A percentile compares a stretch with the other conserved stretches of the same genome.
Conservation (phyloP, 53 echinoderm and acorn worm species). For the Stichopus horrens region DNA sequence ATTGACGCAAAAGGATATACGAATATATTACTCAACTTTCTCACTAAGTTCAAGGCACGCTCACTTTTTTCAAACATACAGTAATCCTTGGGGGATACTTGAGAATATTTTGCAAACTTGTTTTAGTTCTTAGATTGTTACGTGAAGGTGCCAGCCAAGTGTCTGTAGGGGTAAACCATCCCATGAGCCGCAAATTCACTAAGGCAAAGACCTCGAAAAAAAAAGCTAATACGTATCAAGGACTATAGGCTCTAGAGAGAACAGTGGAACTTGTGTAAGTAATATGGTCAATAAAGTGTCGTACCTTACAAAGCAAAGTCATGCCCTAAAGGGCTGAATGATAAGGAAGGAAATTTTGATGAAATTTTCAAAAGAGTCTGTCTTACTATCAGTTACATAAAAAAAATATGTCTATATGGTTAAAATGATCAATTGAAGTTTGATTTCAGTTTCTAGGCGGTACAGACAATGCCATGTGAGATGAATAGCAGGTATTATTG, state of each 20-base stretch:
- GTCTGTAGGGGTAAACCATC: conserved; percentile 3
- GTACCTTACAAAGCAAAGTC: not conserved
- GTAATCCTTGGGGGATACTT: not conserved
- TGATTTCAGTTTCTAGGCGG: too few relatives aligned
- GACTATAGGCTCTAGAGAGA: not conserved
- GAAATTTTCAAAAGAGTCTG: too few relatives aligned
- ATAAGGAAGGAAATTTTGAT: not conserved
- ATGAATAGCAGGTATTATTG: too few relatives aligned
- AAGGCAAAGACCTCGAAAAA: not conserved
- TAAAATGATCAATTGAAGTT: too few relatives aligned
- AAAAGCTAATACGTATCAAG: not conserved
- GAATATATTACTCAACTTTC: too few relatives aligned
- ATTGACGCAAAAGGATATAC: too few relatives aligned
- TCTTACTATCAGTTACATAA: too few relatives aligned
- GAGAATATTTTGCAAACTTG: not conserved
- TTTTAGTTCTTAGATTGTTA: not conserved
- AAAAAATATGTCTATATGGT: too few relatives aligned
- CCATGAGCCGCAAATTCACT: conserved; percentile 1
- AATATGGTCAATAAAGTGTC: not conserved
- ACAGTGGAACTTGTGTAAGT: not conserved
- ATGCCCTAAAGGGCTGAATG: not conserved
- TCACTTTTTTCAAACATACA: not conserved
- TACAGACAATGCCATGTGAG: too few relatives aligned
- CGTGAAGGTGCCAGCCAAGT: not conserved
- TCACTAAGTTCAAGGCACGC: too few relatives aligned